These are phyloP conservation scores for Drosophila melanica DNA, from an alignment of 1,140 invertebrate species.

Conservation along the genomic window DNA sequence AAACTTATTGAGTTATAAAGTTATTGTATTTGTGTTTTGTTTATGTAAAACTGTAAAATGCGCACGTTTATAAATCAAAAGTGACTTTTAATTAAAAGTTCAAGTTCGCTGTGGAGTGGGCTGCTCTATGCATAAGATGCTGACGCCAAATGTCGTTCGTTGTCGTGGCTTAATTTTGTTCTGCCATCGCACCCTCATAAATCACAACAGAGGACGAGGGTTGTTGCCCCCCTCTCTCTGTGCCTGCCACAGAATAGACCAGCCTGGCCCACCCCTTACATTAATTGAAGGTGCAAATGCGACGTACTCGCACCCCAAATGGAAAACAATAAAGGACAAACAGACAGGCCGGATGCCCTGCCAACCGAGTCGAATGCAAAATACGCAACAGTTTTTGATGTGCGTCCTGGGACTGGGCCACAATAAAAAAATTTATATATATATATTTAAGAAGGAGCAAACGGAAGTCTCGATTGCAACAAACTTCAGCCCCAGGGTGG, in stretches of 20 bases:
- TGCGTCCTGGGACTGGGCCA: slow-evolving; percentile 56
- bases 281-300: slow-evolving; percentile 81
- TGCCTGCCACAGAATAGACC: slow-evolving; percentile 3
- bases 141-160: slow-evolving; percentile 76
- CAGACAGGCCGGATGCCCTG: slow-evolving; percentile 43
- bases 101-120: slow-evolving; percentile 42
- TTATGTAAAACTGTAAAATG: slow-evolving; percentile 66
- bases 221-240: slow-evolving; percentile 22
- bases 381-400: slow-evolving; percentile 81
- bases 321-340: slow-evolving; percentile 57
- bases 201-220: slow-evolving; percentile 71
- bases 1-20: slow-evolving; percentile 22
- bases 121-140: slow-evolving; percentile 59
- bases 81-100: slow-evolving; percentile 83
- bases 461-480: slow-evolving; percentile 68
- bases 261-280: slow-evolving; percentile 35
- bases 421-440: slow-evolving; percentile 4
- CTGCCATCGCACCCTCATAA: slow-evolving; percentile 78
- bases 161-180: slow-evolving; percentile 78
- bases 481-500: slow-evolving; percentile 61
- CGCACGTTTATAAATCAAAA: slow-evolving; percentile 78
- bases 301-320: slow-evolving; percentile 71
- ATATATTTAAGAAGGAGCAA: background rate
- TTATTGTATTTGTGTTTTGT: slow-evolving; percentile 44
- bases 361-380: slow-evolving; percentile 60